Evolutionary conservation across 1,140 invertebrate species (phyloP), one percentile per base, ranked within the genome.

Genomic region (Drosophila sucinea): DNA sequence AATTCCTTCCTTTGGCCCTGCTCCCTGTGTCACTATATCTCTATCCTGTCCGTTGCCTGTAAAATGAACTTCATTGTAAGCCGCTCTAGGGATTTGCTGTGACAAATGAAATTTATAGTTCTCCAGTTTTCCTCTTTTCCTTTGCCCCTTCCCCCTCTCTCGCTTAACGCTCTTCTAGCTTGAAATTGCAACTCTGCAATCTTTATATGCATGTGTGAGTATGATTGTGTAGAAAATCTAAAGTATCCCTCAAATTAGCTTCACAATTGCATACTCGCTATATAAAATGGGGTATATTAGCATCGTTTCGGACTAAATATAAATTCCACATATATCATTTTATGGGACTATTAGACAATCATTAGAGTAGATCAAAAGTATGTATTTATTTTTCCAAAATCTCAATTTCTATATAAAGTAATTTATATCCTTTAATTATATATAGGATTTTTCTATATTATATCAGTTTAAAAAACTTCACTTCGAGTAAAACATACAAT

Each of bases 51-150:
- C 72, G 65, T 71, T 76, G 64, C 73, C 74, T 73, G 63, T 32
- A 64, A 77, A 83, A 79, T 69, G 76, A 83, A 86, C 76, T 87
- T 77, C 79, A 87, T 87, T 87, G 79, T 87, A 83, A 89, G 79
- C 79, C 76, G 66, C 69, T 78, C 77, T 77, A 54, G 73, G 80
- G 83, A 77, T 87, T 87, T 80, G 72, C 83, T 89, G 77, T 89
- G 83, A 87, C 83, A 87, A 87, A 87, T 87, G 84, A 89, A 86
- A 87, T 89, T 87, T 87, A 87, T 87, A 80, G 83, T 83, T 74
- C 77, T 84, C 70, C 76, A 70, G 73, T 73, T 78, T 73, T 66
- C 44, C 27, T 23, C 40, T 38, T 30, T 32, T 33, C 35, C 32
- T 61, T 38, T 30, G 27, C 44, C 30, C 25, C 10, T 63, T 11